These are phyloP conservation scores for Hydrotaea cyrtoneurina DNA, from an alignment of 2,888 invertebrate species.

Conservation along the genomic window DNA sequence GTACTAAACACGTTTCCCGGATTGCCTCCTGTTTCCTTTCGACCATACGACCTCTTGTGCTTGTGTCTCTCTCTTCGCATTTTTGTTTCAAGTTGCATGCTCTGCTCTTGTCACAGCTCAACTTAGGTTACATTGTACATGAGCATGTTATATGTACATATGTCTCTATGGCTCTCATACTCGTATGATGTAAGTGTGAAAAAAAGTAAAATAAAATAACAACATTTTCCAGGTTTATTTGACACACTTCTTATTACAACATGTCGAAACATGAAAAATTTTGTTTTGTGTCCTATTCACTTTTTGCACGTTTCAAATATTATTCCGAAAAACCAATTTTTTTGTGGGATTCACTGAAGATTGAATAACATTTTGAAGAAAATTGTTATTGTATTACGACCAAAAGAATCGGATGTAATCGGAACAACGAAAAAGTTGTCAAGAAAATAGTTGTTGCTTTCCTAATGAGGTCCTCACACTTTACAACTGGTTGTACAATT, in stretches of 20 bases:
- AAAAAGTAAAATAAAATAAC: neutral
- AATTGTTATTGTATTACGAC: neutral
- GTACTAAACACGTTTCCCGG: neutral
- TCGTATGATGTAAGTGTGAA: neutral
- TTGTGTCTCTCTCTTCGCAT: neutral
- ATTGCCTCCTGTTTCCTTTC: neutral
- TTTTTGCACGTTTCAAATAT: conserved; percentile 22
- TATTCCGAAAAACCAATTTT: conserved; percentile 17
- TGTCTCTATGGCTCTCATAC: neutral
- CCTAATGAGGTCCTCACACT: too few species aligned
- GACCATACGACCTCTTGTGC: neutral
- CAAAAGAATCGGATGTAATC: too few species aligned
- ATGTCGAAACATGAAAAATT: neutral
- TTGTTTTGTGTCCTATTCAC: neutral
- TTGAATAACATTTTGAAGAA: too few species aligned
- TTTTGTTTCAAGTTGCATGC: neutral
- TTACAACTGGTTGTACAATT: too few species aligned
- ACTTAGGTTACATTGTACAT: too few species aligned
- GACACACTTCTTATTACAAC: conserved; percentile 45
- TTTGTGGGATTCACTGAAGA: too few species aligned
- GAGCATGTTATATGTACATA: too few species aligned
- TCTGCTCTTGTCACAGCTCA: neutral
- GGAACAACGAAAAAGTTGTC: too few species aligned
- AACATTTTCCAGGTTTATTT: conserved; percentile 49
- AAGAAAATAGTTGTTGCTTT: too few species aligned